These are phyloP conservation scores for Gallinago jamesoni DNA, from an alignment of 2,113 vertebrate species.

Conservation along the genomic window DNA sequence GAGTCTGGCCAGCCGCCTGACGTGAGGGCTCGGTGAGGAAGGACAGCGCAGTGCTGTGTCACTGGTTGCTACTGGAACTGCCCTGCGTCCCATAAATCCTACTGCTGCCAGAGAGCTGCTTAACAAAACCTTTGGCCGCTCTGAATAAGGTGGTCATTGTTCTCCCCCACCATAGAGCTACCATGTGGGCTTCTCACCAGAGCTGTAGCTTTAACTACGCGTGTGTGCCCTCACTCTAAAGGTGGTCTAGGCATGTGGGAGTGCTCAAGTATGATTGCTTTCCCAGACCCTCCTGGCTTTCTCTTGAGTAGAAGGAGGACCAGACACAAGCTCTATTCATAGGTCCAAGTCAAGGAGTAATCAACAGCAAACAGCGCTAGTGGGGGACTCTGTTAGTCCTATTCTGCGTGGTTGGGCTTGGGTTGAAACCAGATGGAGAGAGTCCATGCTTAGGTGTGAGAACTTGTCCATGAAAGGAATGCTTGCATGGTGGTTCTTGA, in stretches of 20 bases:
- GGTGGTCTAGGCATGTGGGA: not conserved
- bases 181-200: not conserved
- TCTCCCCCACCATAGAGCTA: not conserved
- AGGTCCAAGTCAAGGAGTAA: not conserved
- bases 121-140: not conserved
- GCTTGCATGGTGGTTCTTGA: not conserved
- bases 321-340: conserved; percentile 11
- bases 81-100: not conserved
- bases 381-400: not conserved
- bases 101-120: not conserved
- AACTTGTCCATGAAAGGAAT: not conserved
- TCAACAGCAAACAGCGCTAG: not conserved
- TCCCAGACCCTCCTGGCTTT: not conserved
- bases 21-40: not conserved
- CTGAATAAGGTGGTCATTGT: not conserved
- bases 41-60: not conserved
- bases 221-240: not conserved
- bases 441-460: conserved; percentile 8
- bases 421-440: conserved; percentile 21
- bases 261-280: conserved; percentile 11
- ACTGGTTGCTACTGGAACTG: not conserved
- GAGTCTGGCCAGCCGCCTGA: not conserved
- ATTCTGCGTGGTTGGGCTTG: not conserved
- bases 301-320: not conserved
- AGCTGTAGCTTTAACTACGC: not conserved